Percentiles rank a stretch among this genome's conserved stretches.
Conservation (phyloP, 2,797 vertebrate genomes). For the Coilia nasus region DNA sequence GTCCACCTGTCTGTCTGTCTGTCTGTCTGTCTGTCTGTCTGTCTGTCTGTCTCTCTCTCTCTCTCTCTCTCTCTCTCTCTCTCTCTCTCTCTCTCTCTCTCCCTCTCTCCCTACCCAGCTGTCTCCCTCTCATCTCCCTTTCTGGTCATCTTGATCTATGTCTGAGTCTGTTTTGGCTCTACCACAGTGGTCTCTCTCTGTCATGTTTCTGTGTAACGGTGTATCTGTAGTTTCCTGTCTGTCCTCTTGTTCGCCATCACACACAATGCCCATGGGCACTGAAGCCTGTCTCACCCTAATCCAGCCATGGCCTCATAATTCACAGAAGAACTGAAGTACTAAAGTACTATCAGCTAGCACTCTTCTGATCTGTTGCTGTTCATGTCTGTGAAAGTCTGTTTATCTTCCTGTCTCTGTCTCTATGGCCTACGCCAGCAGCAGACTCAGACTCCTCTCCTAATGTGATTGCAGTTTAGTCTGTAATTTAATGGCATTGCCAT, state of each 20-base stretch:
- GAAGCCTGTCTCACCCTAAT: neutral
- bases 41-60: neutral
- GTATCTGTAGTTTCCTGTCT: neutral
- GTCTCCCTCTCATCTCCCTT: too few species aligned
- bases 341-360: neutral
- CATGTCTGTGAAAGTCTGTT: neutral
- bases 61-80: too few species aligned
- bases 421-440: neutral
- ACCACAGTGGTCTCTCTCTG: too few species aligned
- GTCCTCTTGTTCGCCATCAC: neutral
- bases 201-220: too few species aligned
- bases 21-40: too few species aligned
- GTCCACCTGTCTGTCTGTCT: too few species aligned
- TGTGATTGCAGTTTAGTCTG: conserved; percentile 17
- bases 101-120: too few species aligned
- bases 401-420: neutral
- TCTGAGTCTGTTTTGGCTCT: too few species aligned
- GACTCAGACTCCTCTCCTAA: neutral
- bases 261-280: neutral
- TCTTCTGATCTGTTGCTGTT: neutral
- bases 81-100: neutral
- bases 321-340: neutral
- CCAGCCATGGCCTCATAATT: neutral
- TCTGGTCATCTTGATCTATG: too few species aligned
- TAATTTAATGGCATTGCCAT: neutral